A percentile compares a stretch with the other conserved stretches of the same genome.
Conservation (phyloP, 2,888 invertebrate genomes). For the Agriopis marginaria region DNA sequence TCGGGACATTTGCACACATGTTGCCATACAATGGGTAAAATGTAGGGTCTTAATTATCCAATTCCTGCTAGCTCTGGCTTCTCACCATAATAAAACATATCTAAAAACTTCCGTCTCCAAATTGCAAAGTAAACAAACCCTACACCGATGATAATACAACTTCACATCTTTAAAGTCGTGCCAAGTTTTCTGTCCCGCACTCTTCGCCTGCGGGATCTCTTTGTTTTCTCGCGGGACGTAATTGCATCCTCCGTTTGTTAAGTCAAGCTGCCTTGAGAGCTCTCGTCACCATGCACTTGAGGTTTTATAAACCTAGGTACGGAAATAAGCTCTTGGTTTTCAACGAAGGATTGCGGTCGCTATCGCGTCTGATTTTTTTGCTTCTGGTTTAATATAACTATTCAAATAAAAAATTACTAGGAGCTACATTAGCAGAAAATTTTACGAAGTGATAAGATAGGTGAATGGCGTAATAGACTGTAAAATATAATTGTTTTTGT, state of each 20-base stretch:
- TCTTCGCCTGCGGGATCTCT: conserved; percentile 36
- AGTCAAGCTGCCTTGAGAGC: conserved; percentile 28
- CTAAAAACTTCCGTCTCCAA: not conserved
- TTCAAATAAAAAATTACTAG: too few relatives aligned
- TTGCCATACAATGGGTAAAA: too few relatives aligned
- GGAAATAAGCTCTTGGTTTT: not conserved
- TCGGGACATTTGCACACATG: too few relatives aligned
- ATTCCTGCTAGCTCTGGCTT: not conserved
- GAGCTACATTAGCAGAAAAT: too few relatives aligned
- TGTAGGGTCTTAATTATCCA: not conserved
- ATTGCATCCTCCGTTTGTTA: conserved; percentile 48
- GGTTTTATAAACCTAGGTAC: not conserved
- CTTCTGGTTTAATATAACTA: too few relatives aligned
- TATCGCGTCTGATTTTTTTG: too few relatives aligned
- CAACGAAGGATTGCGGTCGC: not conserved
- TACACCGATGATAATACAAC: not conserved
- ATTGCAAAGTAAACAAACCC: not conserved
- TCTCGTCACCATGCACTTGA: conserved; percentile 14
- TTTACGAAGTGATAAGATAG: too few relatives aligned
- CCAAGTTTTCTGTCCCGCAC: conserved; percentile 30
- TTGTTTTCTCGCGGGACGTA: conserved; percentile 43
- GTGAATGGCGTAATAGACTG: too few relatives aligned
- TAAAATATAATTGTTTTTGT: too few relatives aligned
- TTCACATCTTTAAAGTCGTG: conserved; percentile 7
- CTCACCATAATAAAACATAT: not conserved